phyloP scores from a whole-genome alignment of 1,140 invertebrate genomes.

The Drosophila trapezifrons region DNA sequence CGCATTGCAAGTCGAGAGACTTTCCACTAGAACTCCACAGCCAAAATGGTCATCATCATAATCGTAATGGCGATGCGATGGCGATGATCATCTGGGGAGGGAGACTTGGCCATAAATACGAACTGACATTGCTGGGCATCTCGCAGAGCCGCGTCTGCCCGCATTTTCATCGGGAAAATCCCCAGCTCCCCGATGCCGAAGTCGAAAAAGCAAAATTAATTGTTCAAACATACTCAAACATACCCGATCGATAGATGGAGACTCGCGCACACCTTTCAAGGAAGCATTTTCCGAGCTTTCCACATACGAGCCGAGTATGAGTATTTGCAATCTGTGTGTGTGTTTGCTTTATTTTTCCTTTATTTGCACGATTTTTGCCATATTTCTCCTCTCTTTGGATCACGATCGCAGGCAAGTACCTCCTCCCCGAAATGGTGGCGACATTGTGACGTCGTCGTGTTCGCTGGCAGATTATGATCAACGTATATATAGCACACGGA shows the following conservation, averaged over 20 bases:
- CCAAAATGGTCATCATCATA: slow-evolving; percentile 72
- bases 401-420: slow-evolving; percentile 45
- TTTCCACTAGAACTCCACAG: slow-evolving; percentile 71
- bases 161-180: slow-evolving; percentile 68
- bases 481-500: slow-evolving; percentile 34
- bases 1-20: slow-evolving; percentile 55
- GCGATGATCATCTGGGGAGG: slow-evolving; percentile 46
- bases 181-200: slow-evolving; percentile 41
- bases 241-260: slow-evolving; percentile 17
- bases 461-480: slow-evolving; percentile 52
- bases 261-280: slow-evolving; percentile 47
- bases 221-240: slow-evolving; percentile 77
- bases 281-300: slow-evolving; percentile 60
- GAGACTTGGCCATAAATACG: slow-evolving; percentile 64
- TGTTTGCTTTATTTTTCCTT: slow-evolving; percentile 44
- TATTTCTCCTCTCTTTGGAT: slow-evolving; percentile 50
- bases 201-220: slow-evolving; percentile 80
- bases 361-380: slow-evolving; percentile 65
- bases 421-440: slow-evolving; percentile 51
- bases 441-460: slow-evolving; percentile 63
- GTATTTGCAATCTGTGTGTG: slow-evolving; percentile 25
- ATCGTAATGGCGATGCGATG: slow-evolving; percentile 34
- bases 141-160: slow-evolving; percentile 49
- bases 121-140: slow-evolving; percentile 41
- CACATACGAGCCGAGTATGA: slow-evolving; percentile 21